These are phyloP conservation scores for Tachypleus tridentatus DNA, from an alignment of 1,140 invertebrate species.

Conservation along the genomic window DNA sequence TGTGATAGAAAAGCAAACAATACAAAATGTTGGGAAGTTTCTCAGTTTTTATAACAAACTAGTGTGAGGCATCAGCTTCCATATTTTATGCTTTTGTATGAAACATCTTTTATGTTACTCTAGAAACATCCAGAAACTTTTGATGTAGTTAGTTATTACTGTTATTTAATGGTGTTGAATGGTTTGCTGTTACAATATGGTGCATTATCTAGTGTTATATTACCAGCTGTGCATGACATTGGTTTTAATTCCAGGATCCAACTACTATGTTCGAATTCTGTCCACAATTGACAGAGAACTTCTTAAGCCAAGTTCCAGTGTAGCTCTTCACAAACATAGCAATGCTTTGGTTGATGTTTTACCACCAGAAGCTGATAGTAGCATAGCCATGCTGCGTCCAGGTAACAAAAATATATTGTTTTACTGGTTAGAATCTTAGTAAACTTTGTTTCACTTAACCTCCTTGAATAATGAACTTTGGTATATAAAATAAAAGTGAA, in stretches of 20 bases:
- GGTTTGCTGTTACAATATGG: too few relatives aligned
- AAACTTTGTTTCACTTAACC: neutral
- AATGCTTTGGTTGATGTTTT: conserved; percentile 95
- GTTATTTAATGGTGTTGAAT: too few relatives aligned
- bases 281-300: conserved; percentile 90
- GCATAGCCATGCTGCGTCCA: conserved; percentile 89
- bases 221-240: neutral
- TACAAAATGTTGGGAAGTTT: too few relatives aligned
- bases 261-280: conserved; percentile 95
- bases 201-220: too few relatives aligned
- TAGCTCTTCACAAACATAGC: conserved; percentile 94
- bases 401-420: conserved; percentile 49
- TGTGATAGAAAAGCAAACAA: too few relatives aligned
- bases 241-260: conserved; percentile 51
- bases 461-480: neutral
- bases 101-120: too few relatives aligned
- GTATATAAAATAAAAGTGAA: conserved; percentile 1
- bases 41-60: too few relatives aligned
- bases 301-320: conserved; percentile 87
- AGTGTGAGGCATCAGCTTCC: too few relatives aligned
- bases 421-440: neutral
- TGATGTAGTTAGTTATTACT: too few relatives aligned
- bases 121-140: too few relatives aligned
- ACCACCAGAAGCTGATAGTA: conserved; percentile 95
- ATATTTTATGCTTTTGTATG: too few relatives aligned